These are phyloP conservation scores for Gulo gulo DNA, from an alignment of 2,113 vertebrate genomes.

Conservation along the genomic window DNA sequence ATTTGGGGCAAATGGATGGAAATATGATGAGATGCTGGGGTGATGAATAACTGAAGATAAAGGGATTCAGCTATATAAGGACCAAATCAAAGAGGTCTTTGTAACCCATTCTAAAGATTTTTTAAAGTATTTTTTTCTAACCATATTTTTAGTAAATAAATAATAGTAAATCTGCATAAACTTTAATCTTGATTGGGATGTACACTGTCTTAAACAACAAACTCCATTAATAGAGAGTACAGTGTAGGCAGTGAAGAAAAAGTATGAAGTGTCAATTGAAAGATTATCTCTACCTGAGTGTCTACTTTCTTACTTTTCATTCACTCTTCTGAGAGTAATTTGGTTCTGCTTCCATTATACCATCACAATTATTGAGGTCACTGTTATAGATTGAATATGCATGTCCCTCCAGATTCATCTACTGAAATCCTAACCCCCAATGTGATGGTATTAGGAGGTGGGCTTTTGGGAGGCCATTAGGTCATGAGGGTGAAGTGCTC, in stretches of 20 bases:
- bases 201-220: neutral
- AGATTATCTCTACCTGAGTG: neutral
- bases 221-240: neutral
- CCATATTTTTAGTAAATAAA: neutral
- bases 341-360: neutral
- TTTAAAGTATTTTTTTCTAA: neutral
- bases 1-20: neutral
- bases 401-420: neutral
- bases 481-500: neutral
- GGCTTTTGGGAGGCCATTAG: neutral
- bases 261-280: neutral
- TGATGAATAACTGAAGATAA: neutral
- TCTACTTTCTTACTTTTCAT: neutral
- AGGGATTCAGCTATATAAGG: neutral
- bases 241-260: neutral
- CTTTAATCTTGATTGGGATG: neutral
- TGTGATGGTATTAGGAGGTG: neutral
- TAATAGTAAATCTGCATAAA: neutral
- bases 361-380: neutral
- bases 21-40: neutral
- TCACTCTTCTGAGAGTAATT: neutral
- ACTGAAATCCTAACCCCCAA: neutral
- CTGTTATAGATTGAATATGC: neutral
- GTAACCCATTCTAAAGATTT: neutral
- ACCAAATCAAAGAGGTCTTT: neutral